These are phyloP conservation scores for Siphlonurus alternatus DNA, from an alignment of 2,888 invertebrate genomes.

Conservation along the genomic window DNA sequence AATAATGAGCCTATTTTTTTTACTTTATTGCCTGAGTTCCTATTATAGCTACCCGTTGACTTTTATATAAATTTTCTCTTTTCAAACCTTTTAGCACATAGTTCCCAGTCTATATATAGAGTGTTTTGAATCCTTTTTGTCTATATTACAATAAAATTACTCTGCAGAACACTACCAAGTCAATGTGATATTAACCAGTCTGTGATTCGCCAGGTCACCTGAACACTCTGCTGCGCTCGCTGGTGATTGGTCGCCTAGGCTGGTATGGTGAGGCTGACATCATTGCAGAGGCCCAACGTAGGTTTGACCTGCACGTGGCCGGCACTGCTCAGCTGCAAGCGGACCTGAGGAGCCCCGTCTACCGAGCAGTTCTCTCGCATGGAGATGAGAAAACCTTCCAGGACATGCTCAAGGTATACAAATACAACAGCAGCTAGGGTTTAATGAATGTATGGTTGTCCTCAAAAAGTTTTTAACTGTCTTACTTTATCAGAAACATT, in stretches of 20 bases:
- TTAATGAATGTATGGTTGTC: neutral
- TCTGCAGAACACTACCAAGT: no score
- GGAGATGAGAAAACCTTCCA: slow-evolving; percentile 54
- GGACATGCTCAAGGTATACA: slow-evolving; percentile 51
- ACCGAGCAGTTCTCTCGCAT: slow-evolving; percentile 62
- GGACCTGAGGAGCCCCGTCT: slow-evolving; percentile 76
- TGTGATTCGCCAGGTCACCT: slow-evolving; percentile 40
- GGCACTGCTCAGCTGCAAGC: slow-evolving; percentile 49
- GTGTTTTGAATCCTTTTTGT: no score
- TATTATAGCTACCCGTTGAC: no score
- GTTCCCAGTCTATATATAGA: no score
- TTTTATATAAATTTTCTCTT: no score
- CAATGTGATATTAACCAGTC: no score
- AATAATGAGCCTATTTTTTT: no score
- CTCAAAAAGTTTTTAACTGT: neutral
- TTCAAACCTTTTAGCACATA: no score
- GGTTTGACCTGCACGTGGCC: slow-evolving; percentile 46
- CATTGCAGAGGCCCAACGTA: slow-evolving; percentile 54
- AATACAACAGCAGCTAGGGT: no score
- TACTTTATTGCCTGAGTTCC: no score
- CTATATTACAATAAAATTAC: no score
- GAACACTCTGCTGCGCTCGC: slow-evolving; percentile 65
- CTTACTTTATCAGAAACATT: no score
- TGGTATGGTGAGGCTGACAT: slow-evolving; percentile 62
- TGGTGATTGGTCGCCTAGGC: slow-evolving; percentile 69